Evolutionary conservation across 2,888 invertebrate genomes (phyloP), one percentile per base, ranked within the genome.

Genomic region (Mesorhabditis belari): DNA sequence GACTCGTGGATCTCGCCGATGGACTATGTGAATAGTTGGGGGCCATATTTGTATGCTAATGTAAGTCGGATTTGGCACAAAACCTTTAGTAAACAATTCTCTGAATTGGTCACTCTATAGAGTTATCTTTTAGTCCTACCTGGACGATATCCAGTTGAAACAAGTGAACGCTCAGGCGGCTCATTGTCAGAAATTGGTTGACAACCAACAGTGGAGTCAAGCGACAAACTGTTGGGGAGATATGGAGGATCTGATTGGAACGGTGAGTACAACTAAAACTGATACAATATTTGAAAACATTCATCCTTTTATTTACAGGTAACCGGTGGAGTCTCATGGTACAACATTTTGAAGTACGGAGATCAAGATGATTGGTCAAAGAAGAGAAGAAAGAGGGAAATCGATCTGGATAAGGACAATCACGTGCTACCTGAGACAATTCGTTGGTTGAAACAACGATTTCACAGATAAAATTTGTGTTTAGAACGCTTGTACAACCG

Each of bases 1-100:
- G 91, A 91, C 81, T 87, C 91, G 0, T 92, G 91, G 91, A 89
- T 91, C 64, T 88, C 89, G 3, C 90, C 91, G 0, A 86, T 90
- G 50, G 90, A 91, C 79, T 88, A 88, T 0, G 88, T 90, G 0
- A 81, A 88, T 23, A 87, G 88, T 0, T 92, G 91, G 91, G 90
- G 87, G 0, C 88, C 89, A 0, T 87, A 87, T 73, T 84, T 92
- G 12, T 84, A 88, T 17, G 26, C 9, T 2, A 26, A 24, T 26
- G 54, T 24, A 17, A 2, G n/a, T n/a, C n/a, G 12, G n/a, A 51
- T 51, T 28, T 24, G 55, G 57, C 12, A 35, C 12, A 35, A 35
- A 17, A 35, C 44, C 12, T 9, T 35, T 2, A 35, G n/a, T n/a
- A n/a, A n/a, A n/a, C n/a, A n/a, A n/a, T n/a, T n/a, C n/a, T n/a